Evolutionary conservation across 1,140 invertebrate species (phyloP).

Genomic region (Prorops nasuta): DNA sequence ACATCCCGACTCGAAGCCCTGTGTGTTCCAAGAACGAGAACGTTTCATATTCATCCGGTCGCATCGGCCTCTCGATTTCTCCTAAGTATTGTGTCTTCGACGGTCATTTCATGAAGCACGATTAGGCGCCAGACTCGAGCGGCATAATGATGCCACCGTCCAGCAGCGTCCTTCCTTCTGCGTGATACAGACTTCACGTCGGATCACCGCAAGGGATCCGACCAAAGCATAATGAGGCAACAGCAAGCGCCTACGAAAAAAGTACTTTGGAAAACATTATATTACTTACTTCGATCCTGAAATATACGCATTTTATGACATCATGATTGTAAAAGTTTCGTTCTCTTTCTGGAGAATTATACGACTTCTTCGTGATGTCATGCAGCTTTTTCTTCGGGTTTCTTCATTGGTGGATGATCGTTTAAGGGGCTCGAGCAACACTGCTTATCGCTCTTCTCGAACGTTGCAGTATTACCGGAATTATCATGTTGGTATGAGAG

Average conservation of each 20-base stretch:
- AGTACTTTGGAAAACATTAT: no score
- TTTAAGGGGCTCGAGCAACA: no score
- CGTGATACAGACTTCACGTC: background rate
- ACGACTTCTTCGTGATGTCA: no score
- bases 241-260: background rate
- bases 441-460: no score
- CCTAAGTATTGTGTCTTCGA: constrained; percentile 21
- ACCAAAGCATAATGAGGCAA: background rate
- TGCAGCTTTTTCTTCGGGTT: no score
- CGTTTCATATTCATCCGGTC: constrained; percentile 48
- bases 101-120: constrained; percentile 19
- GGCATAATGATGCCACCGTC: constrained; percentile 22
- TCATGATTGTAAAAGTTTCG: no score
- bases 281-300: no score
- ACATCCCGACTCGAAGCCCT: constrained; percentile 35
- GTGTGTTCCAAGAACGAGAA: constrained; percentile 36
- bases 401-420: no score
- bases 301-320: no score
- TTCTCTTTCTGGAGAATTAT: no score
- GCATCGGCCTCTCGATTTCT: constrained; percentile 8
- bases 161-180: background rate
- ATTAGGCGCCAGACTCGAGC: constrained; percentile 19
- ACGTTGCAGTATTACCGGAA: no score
- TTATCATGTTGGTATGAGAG: no score
- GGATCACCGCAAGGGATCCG: background rate